Base-by-base conservation (phyloP, 2,113 vertebrate genomes). In the Alces alces region DNA sequence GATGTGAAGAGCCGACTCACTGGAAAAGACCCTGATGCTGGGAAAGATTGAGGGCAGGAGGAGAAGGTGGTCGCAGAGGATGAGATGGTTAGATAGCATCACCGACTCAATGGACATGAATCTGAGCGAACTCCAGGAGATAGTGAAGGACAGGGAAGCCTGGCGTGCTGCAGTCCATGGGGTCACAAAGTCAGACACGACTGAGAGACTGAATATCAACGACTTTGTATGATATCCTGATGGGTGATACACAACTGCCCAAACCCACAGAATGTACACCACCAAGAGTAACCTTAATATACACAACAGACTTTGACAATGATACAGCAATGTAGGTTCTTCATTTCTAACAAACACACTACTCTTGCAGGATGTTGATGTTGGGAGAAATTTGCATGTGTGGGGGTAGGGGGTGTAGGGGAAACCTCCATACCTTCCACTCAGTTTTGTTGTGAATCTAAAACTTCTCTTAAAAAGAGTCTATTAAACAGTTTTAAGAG, bases 221-320 rank as follows among this genome's bases (percentile, higher is more conserved):
- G 14, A 3, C 28, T 33, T 17, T 19, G 64, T 13, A 1, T 0
- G n/a, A 54, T 16, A 36, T 25, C 6, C 23, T 36, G 6, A 7
- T 27, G 23, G 45, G 25, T 25, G 85, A 27, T 10, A 2, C 6
- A 55, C 39, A 1, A 28, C 55, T 16, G 30, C 30, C 52, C 50
- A 93, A 27, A 28, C 4, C 36, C 28, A 84, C 17, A 21, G 27
- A 13, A 7, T 33, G 12, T 15, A 0, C 50, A 36, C 7, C 19
- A 43, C 47, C 47, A 33, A 54, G 50, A 36, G 47, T 30, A n/a
- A 60, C 13, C 45, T 11, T 19, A 52, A n/a, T 39, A 15, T 14
- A 19, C 61, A 64, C 43, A 27, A 28, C 25, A n/a, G 12, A 30
- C 58, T 83, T 21, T 19, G 21, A 50, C 45, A 33, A 33, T 12